phyloP scores from a whole-genome alignment of 2,888 invertebrate genomes.

The Hymenopus coronatus region DNA sequence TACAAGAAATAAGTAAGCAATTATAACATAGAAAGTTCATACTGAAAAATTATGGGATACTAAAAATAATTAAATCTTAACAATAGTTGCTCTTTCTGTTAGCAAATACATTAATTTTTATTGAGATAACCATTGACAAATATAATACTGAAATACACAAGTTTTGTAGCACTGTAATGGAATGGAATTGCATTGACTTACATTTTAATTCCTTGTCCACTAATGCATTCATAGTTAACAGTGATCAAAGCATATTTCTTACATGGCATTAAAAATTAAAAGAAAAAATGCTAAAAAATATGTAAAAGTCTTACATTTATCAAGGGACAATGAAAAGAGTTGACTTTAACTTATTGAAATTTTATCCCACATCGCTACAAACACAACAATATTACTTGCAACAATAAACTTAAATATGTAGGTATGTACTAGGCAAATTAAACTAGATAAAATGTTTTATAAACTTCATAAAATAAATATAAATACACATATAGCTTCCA shows the following conservation, averaged over 20 bases:
- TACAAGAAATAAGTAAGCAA: background rate
- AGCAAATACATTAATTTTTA: background rate
- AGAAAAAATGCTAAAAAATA: background rate
- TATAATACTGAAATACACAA: background rate
- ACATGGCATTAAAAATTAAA: background rate
- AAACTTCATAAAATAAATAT: background rate
- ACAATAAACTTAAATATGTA: slow-evolving; percentile 7
- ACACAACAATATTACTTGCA: slow-evolving; percentile 2
- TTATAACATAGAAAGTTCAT: background rate
- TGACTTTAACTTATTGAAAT: background rate
- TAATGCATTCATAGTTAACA: slow-evolving; percentile 7
- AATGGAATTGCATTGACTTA: background rate
- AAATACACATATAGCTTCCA: background rate
- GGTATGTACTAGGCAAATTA: background rate
- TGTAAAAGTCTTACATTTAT: slow-evolving; percentile 6
- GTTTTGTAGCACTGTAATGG: background rate
- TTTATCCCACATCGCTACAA: background rate
- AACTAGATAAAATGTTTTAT: background rate
- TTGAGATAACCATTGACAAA: background rate
- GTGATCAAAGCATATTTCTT: slow-evolving; percentile 13
- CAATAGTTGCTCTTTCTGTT: background rate
- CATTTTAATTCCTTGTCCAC: background rate
- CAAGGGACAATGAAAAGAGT: background rate
- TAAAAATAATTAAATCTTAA: background rate
- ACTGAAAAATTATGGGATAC: background rate